Evolutionary conservation across 2,113 vertebrate genomes (phyloP).

Genomic region (Enhydra lutris): DNA sequence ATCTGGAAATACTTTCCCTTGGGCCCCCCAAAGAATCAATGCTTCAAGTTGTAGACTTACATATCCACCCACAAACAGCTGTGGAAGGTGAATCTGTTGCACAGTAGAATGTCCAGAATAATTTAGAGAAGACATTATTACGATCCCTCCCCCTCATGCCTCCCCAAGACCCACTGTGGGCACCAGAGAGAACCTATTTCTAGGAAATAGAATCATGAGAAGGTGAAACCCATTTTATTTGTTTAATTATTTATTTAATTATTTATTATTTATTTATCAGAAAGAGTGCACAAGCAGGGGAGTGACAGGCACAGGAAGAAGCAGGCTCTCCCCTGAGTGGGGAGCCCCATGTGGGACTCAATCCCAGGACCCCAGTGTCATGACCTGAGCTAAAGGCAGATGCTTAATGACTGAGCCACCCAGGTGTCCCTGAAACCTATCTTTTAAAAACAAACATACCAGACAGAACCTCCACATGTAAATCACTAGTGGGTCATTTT

Average conservation of each 20-base stretch:
- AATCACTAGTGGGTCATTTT: background rate
- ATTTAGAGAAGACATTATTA: background rate
- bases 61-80: background rate
- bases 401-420: background rate
- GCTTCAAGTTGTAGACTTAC: background rate
- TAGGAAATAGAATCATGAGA: background rate
- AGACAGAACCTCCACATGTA: background rate
- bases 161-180: background rate
- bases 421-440: background rate
- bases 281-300: background rate
- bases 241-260: background rate
- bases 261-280: background rate
- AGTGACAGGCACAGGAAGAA: background rate
- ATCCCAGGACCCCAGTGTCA: background rate
- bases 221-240: background rate
- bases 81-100: background rate
- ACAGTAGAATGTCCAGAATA: background rate
- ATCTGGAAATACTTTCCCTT: background rate
- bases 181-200: background rate
- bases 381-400: background rate
- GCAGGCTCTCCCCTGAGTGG: background rate
- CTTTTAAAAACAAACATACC: background rate
- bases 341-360: background rate
- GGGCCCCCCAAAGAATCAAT: background rate
- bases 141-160: background rate